phyloP scores from a whole-genome alignment of 1,140 invertebrate genomes.

The Neuroterus valhalla region DNA sequence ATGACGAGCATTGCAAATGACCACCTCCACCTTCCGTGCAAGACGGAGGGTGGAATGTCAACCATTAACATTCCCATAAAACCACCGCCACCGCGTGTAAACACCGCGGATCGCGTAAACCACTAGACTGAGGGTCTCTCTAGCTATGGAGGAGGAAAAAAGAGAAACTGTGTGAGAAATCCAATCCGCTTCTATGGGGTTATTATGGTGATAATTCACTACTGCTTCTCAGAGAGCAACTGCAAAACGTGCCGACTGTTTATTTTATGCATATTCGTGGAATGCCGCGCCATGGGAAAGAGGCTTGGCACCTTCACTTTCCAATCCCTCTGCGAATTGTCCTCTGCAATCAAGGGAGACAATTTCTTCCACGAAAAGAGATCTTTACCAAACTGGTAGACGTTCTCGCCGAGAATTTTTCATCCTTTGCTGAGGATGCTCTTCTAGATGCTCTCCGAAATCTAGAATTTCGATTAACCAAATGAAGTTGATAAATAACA shows the following conservation, averaged over 20 bases:
- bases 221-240: constrained; percentile 53
- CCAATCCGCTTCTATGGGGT: constrained; percentile 66
- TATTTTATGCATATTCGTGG: constrained; percentile 55
- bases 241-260: constrained; percentile 51
- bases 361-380: background rate
- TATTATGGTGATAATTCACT: constrained; percentile 71
- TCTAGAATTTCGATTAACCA: no score
- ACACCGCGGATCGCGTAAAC: constrained; percentile 48
- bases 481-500: no score
- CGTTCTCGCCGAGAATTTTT: background rate
- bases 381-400: background rate
- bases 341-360: constrained; percentile 31
- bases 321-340: constrained; percentile 46
- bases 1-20: constrained; percentile 42
- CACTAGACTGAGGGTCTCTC: constrained; percentile 15
- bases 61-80: constrained; percentile 68
- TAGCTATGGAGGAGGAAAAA: background rate
- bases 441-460: no score
- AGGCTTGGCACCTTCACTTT: constrained; percentile 49
- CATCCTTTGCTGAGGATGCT: no score
- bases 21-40: constrained; percentile 27
- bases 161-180: constrained; percentile 62
- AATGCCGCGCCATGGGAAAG: constrained; percentile 59
- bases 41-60: constrained; percentile 64
- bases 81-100: constrained; percentile 63